Evolutionary conservation across 2,113 vertebrate species (phyloP).

Genomic region (Mormyrus iriodes): DNA sequence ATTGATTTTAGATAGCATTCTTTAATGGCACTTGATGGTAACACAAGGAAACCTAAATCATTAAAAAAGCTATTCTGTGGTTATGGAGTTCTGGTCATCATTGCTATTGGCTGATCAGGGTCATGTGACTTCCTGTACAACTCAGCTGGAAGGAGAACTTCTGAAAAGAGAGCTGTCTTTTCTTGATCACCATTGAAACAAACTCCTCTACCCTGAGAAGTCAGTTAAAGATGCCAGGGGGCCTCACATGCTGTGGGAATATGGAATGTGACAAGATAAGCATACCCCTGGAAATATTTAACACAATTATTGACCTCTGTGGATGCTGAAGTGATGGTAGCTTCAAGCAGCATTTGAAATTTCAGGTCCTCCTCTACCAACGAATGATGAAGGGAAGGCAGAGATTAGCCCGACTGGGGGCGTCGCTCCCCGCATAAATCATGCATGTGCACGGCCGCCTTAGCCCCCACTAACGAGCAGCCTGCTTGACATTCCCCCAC

Average conservation of each 20-base stretch:
- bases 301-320: neutral
- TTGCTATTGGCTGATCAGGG: neutral
- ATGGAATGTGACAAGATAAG: neutral
- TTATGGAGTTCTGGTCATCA: neutral
- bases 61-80: conserved; percentile 13
- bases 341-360: neutral
- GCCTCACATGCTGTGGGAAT: neutral
- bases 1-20: conserved; percentile 48
- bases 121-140: neutral
- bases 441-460: conserved; percentile 59
- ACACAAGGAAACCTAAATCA: conserved; percentile 34
- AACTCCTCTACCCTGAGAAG: neutral
- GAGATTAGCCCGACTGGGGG: neutral
- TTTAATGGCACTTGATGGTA: conserved; percentile 30
- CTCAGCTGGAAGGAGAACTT: neutral
- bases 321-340: neutral
- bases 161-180: neutral
- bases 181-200: neutral
- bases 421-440: conserved; percentile 47
- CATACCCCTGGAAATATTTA: neutral
- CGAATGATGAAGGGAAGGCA: neutral
- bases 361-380: neutral
- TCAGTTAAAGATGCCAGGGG: neutral
- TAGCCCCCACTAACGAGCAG: conserved; percentile 41
- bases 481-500: conserved; percentile 41